Base-by-base conservation (phyloP, 2,888 invertebrate species). In the Slavum lentiscoides region DNA sequence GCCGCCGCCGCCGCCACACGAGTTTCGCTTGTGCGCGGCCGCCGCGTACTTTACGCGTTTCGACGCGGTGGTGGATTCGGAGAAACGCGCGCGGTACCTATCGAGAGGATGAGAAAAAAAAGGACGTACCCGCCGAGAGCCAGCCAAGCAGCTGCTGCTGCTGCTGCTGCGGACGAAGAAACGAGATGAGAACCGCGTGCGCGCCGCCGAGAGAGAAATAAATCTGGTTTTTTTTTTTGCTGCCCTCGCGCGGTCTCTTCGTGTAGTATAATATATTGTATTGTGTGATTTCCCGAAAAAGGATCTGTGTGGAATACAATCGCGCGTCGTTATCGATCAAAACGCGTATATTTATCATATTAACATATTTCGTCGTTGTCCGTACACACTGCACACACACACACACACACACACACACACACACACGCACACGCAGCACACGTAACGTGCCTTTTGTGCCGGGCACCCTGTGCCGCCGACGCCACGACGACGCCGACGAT, bases 361-460 rank as follows among this genome's bases (percentile, higher is more conserved):
- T 80, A 80, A 80, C 77, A 80, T 80, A 80, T 80, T 80, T 80
- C 70, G 70, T 70, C 70, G 70, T 70, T 70, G 77, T 70, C 70
- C 58, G 61, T 11, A 55, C 30, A 30, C 30, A 30, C n/a, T n/a
- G n/a, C 30, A 30, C 30, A 30, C 30, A 4, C 30, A 4, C 4
- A 4, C 30, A 4, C 30, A n/a, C n/a, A 4, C 30, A 4, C 30
- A n/a, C 30, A 30, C 30, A 30, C 30, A 30, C 30, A n/a, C 30
- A 30, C 30, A 30, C 30, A 30, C 30, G 30, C 30, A 4, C 4
- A 4, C 30, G 30, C 30, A 4, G 30, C 30, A 4, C 30, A 4
- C 30, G 30, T 30, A 30, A 30, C 4, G 13, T 80, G n/a, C 69
- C 76, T 77, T 80, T 80, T 80, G 77, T 80, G 64, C 49, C 62